Evolutionary conservation across 2,113 vertebrate species (phyloP).

Genomic region (Dromiciops gliroides): DNA sequence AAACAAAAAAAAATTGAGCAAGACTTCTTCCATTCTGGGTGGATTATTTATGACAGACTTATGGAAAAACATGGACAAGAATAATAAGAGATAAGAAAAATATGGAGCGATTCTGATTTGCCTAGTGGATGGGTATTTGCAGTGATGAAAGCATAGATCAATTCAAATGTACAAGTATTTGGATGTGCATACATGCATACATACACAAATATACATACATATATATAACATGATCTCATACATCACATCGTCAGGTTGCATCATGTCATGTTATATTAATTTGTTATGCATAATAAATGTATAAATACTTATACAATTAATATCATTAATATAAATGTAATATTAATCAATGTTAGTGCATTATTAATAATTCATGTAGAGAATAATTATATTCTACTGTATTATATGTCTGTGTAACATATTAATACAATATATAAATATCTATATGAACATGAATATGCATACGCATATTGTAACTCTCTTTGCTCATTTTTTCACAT

Average conservation of each 20-base stretch:
- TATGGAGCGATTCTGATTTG: neutral
- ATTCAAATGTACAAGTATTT: neutral
- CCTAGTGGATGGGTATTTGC: neutral
- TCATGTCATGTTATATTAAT: neutral
- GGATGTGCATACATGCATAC: neutral
- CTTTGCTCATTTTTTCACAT: neutral
- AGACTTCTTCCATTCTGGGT: neutral
- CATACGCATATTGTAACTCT: neutral
- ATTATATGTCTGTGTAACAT: neutral
- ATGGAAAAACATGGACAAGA: neutral
- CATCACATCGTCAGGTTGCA: too few relatives aligned
- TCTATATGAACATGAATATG: neutral
- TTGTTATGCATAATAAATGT: neutral
- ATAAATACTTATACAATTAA: too few relatives aligned
- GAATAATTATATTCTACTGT: neutral
- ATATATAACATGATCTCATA: too few relatives aligned
- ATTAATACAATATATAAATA: neutral
- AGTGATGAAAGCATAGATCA: neutral
- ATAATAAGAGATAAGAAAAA: neutral
- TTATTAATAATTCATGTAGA: neutral
- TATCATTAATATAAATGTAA: neutral
- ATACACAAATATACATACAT: neutral
- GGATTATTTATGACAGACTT: neutral
- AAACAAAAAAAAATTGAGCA: neutral
- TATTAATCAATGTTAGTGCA: neutral